A percentile compares a stretch with the other conserved stretches of the same genome.
These are phyloP conservation scores for human (Homo sapiens) DNA, from an alignment of 2,113 vertebrate species.

Conservation along the genomic window GRCh38 chr2:229261501-229262000, in stretches of 20 bases:
- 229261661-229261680: no score
- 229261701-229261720: neutral
- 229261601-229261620: neutral
- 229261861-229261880: neutral
- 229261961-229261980: neutral
- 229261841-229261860: accelerated
- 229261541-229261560: neutral
- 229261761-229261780: neutral
- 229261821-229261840: accelerated
- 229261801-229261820: accelerated
- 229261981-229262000: neutral
- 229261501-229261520: neutral
- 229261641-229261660: neutral
- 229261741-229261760: neutral
- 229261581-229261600: neutral
- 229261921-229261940: neutral
- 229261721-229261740: neutral
- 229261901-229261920: neutral
- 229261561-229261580: neutral
- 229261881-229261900: neutral
- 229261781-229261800: accelerated
- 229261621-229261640: neutral
- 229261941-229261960: neutral
- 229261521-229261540: neutral
- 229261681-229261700: neutral